Conservation (phyloP, 1,140 invertebrate species). For the Zaprionus kolodkinae region DNA sequence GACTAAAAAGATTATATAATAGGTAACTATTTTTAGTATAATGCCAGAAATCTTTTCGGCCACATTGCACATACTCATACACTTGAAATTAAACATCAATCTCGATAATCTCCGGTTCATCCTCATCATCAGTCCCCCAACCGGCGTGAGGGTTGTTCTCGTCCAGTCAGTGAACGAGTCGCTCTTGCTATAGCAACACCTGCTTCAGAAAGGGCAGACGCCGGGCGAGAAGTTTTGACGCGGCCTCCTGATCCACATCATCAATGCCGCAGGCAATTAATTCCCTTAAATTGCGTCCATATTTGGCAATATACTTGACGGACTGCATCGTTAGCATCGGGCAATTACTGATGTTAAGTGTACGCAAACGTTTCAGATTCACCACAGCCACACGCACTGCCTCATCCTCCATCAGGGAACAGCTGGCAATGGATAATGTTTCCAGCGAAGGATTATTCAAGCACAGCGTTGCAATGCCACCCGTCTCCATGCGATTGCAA, state of each 20-base stretch:
- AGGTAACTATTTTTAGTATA: not conserved
- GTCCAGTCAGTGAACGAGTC: conserved; percentile 69
- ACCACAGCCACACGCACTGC: conserved; percentile 41
- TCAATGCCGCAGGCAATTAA: conserved; percentile 71
- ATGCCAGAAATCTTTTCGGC: not conserved
- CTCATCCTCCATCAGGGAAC: conserved; percentile 58
- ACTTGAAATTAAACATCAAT: conserved; percentile 46
- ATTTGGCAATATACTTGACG: conserved; percentile 53
- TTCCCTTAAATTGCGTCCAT: conserved; percentile 53
- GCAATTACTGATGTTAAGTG: conserved; percentile 69
- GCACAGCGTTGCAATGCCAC: conserved; percentile 56
- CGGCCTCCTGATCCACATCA: conserved; percentile 53
- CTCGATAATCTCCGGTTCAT: conserved; percentile 51
- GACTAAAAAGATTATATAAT: not conserved
- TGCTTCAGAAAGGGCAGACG: conserved; percentile 59
- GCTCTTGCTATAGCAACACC: conserved; percentile 73
- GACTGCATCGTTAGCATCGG: conserved; percentile 48
- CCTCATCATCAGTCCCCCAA: conserved; percentile 48
- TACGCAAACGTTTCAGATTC: conserved; percentile 58
- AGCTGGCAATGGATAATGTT: conserved; percentile 59
- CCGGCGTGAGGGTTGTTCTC: conserved; percentile 34
- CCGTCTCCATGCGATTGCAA: conserved; percentile 55
- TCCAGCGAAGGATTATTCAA: conserved; percentile 61
- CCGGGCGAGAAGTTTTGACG: conserved; percentile 38
- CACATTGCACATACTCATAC: conserved; percentile 18